A percentile compares a stretch with the other conserved stretches of the same genome.
Evolutionary conservation across 2,797 vertebrate genomes (phyloP).

Genomic region (Sciurus carolinensis): DNA sequence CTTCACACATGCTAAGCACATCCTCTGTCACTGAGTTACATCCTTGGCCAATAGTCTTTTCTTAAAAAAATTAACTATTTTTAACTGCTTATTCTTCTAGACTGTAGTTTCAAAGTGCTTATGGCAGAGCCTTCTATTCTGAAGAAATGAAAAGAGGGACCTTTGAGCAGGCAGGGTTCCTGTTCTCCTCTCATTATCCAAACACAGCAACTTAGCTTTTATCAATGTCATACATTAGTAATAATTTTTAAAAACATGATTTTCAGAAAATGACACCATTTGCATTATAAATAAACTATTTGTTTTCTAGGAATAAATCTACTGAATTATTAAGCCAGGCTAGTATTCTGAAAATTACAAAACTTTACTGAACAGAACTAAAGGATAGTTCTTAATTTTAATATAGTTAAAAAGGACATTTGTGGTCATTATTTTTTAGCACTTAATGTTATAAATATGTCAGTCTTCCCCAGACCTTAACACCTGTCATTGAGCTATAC

Average conservation of each 20-base stretch:
- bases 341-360: background rate
- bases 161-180: background rate
- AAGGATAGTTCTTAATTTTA: background rate
- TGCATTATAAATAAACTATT: background rate
- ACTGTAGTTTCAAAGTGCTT: background rate
- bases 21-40: too few relatives aligned
- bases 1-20: background rate
- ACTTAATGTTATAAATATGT: background rate
- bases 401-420: background rate
- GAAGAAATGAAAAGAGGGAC: background rate
- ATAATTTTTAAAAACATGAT: background rate
- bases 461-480: background rate
- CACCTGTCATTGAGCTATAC: background rate
- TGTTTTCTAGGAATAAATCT: background rate
- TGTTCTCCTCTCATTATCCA: background rate
- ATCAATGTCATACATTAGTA: background rate
- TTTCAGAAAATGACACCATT: conserved; percentile 40
- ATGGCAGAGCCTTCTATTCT: background rate
- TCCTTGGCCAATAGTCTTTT: background rate
- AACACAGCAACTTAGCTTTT: background rate
- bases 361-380: background rate
- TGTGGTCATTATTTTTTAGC: background rate
- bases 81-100: conserved; percentile 20
- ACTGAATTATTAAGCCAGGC: background rate
- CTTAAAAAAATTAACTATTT: background rate